A percentile compares a stretch with the other conserved stretches of the same genome.
phyloP scores from a whole-genome alignment of 2,113 vertebrate species.

The Rhea pennata region DNA sequence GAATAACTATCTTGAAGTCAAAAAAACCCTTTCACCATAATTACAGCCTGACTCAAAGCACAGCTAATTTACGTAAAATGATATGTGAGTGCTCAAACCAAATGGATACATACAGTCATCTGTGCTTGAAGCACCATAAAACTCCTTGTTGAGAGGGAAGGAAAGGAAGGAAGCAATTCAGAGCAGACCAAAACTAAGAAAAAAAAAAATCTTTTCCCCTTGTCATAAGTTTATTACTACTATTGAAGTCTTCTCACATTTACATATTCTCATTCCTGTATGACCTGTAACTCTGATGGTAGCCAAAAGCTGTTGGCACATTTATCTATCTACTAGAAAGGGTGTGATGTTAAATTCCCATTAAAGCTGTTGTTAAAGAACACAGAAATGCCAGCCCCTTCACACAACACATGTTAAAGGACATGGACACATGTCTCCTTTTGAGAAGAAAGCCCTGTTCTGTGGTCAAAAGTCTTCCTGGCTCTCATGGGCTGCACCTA shows the following conservation, averaged over 20 bases:
- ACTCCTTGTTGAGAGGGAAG: not conserved
- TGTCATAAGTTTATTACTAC: not conserved
- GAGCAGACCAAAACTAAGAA: not conserved
- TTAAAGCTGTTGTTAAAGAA: not conserved
- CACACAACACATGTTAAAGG: not conserved
- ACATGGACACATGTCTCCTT: not conserved
- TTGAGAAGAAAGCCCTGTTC: not conserved
- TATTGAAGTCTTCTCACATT: not conserved
- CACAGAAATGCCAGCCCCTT: not conserved
- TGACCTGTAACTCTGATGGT: not conserved
- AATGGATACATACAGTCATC: not conserved
- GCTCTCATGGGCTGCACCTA: not conserved
- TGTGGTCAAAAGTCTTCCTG: not conserved
- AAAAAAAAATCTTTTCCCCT: not conserved
- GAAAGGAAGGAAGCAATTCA: not conserved
- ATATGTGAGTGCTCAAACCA: not conserved
- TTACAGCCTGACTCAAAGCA: not conserved
- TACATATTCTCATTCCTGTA: not conserved
- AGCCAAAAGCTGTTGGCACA: not conserved
- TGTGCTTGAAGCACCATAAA: not conserved
- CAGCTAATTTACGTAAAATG: not conserved
- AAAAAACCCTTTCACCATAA: not conserved
- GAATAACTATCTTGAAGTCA: not conserved
- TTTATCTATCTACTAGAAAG: not conserved
- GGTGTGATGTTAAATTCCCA: not conserved